phyloP scores from a whole-genome alignment of 1,140 invertebrate genomes.

The Penaeus vannamei region DNA sequence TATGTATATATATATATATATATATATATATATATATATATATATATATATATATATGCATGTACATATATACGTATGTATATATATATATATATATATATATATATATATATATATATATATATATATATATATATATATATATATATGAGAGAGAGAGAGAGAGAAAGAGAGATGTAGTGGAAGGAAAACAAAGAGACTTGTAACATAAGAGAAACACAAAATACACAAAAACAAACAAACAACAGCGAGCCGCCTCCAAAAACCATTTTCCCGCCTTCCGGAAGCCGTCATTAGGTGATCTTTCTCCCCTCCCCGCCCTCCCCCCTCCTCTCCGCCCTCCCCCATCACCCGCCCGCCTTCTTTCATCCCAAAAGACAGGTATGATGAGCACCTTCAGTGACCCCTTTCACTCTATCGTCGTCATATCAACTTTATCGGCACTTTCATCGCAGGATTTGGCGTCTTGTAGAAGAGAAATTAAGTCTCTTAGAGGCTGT shows the following conservation, averaged over 20 bases:
- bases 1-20: slow-evolving; percentile 24
- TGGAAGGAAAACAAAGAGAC: neutral
- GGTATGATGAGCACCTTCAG: no score
- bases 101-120: neutral
- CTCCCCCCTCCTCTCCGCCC: neutral
- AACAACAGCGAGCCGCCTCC: no score
- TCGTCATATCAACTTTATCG: no score
- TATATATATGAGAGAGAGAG: slow-evolving; percentile 35
- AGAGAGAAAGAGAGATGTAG: neutral
- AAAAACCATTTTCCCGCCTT: no score
- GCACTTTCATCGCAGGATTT: no score
- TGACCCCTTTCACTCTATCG: no score
- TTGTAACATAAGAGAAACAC: neutral
- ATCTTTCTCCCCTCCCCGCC: neutral
- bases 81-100: neutral
- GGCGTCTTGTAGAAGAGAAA: no score
- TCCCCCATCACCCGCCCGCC: neutral
- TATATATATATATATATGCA: slow-evolving; percentile 8
- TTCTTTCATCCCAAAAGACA: neutral
- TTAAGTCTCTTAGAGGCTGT: no score
- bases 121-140: slow-evolving; percentile 18
- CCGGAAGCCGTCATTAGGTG: neutral
- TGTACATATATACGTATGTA: neutral
- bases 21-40: slow-evolving; percentile 22
- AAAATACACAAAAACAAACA: neutral